phyloP scores from a whole-genome alignment of 2,113 vertebrate genomes.

The Scalopus aquaticus region DNA sequence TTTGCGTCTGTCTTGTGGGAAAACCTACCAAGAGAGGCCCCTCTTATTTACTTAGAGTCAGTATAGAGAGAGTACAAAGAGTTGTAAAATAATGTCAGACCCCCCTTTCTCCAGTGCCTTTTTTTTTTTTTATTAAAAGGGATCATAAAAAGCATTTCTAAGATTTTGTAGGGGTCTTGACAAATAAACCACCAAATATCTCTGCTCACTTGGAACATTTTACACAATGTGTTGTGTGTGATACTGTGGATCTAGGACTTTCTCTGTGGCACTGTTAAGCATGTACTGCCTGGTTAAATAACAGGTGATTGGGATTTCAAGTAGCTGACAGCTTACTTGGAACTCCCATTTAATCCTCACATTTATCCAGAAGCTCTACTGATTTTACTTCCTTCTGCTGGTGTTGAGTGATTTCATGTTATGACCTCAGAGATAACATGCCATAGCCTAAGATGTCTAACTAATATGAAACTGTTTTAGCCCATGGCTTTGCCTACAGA shows the following conservation, averaged over 20 bases:
- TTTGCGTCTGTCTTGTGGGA: conserved; percentile 35
- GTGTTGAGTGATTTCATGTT: conserved; percentile 47
- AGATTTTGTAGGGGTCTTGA: neutral
- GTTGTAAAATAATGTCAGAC: neutral
- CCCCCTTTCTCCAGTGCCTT: neutral
- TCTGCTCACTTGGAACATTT: neutral
- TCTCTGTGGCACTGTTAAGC: conserved; percentile 40
- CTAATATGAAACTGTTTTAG: conserved; percentile 73
- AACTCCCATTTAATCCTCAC: neutral
- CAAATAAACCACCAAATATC: neutral
- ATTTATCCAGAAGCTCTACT: neutral
- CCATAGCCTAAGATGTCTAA: conserved; percentile 62
- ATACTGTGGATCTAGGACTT: neutral
- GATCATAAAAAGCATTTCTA: neutral
- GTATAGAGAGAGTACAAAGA: neutral
- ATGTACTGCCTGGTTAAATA: conserved; percentile 39
- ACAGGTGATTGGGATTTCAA: conserved; percentile 57
- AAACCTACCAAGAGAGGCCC: conserved; percentile 36
- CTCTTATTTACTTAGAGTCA: conserved; percentile 50
- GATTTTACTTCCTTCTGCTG: conserved; percentile 50
- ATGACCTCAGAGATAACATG: conserved; percentile 66
- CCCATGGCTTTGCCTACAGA: conserved; percentile 77
- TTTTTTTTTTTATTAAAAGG: neutral
- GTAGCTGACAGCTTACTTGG: conserved; percentile 56
- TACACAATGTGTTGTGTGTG: neutral